These are phyloP conservation scores for Phylloscopus trochilus DNA, from an alignment of 2,113 vertebrate genomes.

Conservation along the genomic window DNA sequence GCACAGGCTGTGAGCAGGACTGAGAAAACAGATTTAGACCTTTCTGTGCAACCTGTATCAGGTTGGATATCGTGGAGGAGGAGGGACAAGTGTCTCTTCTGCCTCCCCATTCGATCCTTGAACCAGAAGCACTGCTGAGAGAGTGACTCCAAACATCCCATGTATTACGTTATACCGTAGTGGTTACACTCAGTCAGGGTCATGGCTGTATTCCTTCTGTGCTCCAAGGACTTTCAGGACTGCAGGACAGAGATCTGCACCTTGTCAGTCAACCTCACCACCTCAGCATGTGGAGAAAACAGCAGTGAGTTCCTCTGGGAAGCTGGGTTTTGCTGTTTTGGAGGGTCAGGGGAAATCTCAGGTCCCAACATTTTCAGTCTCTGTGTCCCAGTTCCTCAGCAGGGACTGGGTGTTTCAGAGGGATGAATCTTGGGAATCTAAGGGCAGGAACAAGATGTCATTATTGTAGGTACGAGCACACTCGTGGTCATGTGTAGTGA, in stretches of 20 bases:
- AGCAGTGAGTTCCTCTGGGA: background rate
- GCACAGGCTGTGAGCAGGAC: background rate
- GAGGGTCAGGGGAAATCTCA: background rate
- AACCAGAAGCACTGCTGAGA: background rate
- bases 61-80: fast-evolving
- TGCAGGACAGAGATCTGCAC: background rate
- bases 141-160: background rate
- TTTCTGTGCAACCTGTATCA: background rate
- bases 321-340: background rate
- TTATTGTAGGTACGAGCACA: background rate
- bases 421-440: background rate
- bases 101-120: fast-evolving
- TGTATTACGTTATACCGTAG: background rate
- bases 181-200: background rate
- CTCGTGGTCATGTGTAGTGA: background rate
- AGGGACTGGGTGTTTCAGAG: background rate
- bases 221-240: background rate
- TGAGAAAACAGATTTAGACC: background rate
- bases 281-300: background rate
- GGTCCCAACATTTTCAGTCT: background rate
- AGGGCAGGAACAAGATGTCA: background rate
- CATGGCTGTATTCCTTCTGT: background rate
- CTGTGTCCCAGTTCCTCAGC: background rate
- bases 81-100: background rate
- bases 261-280: background rate